phyloP scores from a whole-genome alignment of 2,113 vertebrate species.

The Campylomormyrus numenius region DNA sequence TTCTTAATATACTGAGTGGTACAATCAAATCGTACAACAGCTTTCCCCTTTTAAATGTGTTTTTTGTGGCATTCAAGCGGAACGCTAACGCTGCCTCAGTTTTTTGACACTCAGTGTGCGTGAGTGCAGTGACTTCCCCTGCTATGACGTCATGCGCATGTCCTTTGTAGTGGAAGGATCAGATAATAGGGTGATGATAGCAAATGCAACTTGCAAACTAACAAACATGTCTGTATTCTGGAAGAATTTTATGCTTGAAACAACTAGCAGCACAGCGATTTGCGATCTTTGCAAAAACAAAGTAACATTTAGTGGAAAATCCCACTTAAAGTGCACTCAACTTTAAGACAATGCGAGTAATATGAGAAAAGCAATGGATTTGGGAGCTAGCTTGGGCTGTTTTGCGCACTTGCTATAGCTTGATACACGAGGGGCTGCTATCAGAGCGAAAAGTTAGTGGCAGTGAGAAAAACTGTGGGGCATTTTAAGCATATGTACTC shows the following conservation, averaged over 20 bases:
- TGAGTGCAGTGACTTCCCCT: not conserved
- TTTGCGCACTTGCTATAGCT: no score
- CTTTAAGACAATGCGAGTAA: no score
- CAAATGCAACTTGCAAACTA: not conserved
- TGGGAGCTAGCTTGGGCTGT: no score
- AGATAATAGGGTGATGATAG: not conserved
- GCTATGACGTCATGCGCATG: not conserved
- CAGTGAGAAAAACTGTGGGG: no score
- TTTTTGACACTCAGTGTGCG: not conserved
- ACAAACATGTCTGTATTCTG: not conserved
- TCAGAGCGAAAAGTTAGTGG: not conserved
- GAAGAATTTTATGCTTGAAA: not conserved
- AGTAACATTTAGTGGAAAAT: not conserved
- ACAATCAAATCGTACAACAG: not conserved
- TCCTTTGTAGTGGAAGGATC: not conserved
- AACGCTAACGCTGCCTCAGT: not conserved
- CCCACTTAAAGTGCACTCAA: not conserved
- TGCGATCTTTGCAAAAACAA: not conserved
- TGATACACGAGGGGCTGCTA: not conserved
- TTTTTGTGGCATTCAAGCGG: not conserved
- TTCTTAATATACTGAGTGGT: not conserved
- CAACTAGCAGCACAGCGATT: not conserved
- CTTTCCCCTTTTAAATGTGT: not conserved
- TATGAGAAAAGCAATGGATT: no score
- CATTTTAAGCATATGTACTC: no score